Evolutionary conservation across 2,888 invertebrate species (phyloP), one percentile per base, ranked within the genome.

Genomic region (Notodonta dromedarius): DNA sequence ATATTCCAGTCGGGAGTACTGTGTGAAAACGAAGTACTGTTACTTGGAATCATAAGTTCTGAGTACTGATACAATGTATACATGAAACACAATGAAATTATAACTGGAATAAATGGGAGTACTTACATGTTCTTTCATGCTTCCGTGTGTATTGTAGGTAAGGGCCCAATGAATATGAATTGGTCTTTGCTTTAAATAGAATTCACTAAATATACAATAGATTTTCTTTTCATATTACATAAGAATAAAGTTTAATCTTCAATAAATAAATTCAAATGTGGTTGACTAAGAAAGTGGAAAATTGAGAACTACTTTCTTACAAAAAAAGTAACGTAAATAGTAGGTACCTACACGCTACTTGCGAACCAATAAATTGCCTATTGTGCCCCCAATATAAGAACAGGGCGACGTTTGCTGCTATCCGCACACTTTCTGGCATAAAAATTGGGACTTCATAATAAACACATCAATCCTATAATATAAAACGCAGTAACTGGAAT

Each of bases 291-390:
- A 59, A 61, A 42, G 48, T 55, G 32, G 51, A n/a, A 60, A 56
- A 56, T 55, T 51, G 44, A 12, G 44, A 56, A 68, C 46, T 56
- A 55, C n/a, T 53, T 53, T 14, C 12, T 39, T 35, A 48, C 60
- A 65, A 60, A 75, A 60, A 70, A 75, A 71, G 63, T 71, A 66
- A 74, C 63, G 59, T 63, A 76, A 76, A 69, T 65, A 67, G 69
- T n/a, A n/a, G n/a, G n/a, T 68, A 74, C 69, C 66, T 76, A 69
- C 74, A 70, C 64, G 77, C 74, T 69, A 74, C 73, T 74, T 74
- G 71, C 61, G 57, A 57, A 73, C 67, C 79, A 76, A 78, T 79
- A 78, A 77, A 79, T 79, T 79, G 79, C 69, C 79, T 78, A 79
- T 79, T 78, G 75, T 73, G 69, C 72, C 61, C 66, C 67, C 69